Conservation (phyloP, 2,888 invertebrate species). For the Aleiodes alternator region DNA sequence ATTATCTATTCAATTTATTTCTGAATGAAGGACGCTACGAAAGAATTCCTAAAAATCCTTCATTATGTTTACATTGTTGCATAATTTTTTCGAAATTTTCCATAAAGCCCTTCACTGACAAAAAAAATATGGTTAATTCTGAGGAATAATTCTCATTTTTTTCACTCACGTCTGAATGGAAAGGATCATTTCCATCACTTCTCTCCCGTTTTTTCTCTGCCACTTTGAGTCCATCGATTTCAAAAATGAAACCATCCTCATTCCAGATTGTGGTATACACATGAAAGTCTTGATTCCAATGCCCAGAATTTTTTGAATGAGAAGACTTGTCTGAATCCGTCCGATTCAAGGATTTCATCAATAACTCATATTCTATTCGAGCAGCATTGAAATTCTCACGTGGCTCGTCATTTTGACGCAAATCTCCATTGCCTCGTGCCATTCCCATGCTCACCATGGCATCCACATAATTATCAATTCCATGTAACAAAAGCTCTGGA, state of each 20-base stretch:
- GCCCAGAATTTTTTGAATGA: conserved; percentile 48
- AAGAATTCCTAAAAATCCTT: too few species aligned
- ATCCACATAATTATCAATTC: background rate
- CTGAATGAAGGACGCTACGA: too few species aligned
- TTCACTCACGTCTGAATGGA: conserved; percentile 82
- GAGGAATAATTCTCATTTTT: too few species aligned
- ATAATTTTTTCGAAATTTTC: too few species aligned
- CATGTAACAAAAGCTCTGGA: conserved; percentile 66
- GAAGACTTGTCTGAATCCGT: conserved; percentile 60
- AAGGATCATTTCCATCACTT: conserved; percentile 75
- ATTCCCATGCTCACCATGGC: conserved; percentile 76
- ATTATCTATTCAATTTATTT: too few species aligned
- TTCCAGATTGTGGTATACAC: conserved; percentile 77
- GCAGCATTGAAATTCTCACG: conserved; percentile 58
- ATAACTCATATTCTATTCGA: conserved; percentile 67
- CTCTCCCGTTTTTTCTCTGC: too few species aligned
- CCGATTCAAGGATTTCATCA: conserved; percentile 34
- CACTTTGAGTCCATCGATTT: conserved; percentile 58
- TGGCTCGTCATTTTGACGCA: conserved; percentile 51
- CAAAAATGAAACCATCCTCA: conserved; percentile 66
- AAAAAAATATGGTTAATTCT: too few species aligned
- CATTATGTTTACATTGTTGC: too few species aligned
- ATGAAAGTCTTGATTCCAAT: conserved; percentile 76
- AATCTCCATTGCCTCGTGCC: conserved; percentile 74
- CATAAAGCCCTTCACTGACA: too few species aligned